A percentile compares a stretch with the other conserved stretches of the same genome.
Conservation (phyloP, 2,113 vertebrate genomes). For the Perca flavescens region DNA sequence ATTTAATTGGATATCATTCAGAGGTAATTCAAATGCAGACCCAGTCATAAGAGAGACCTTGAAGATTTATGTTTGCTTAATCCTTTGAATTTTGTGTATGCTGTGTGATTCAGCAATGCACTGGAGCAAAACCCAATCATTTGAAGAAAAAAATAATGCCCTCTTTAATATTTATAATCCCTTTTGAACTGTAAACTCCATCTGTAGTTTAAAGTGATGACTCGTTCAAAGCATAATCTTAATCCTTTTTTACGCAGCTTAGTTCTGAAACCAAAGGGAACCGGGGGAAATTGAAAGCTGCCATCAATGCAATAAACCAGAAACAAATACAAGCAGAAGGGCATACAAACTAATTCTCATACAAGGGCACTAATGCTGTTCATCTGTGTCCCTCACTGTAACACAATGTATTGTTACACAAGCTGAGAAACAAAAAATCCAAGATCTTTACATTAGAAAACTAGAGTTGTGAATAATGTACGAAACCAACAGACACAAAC, state of each 20-base stretch:
- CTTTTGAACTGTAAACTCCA: slow-evolving; percentile 84
- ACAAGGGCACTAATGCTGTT: slow-evolving; percentile 69
- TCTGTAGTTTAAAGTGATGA: slow-evolving; percentile 86
- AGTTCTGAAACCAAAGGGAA: slow-evolving; percentile 79
- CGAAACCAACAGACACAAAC: slow-evolving; percentile 2
- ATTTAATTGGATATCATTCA: slow-evolving; percentile 80
- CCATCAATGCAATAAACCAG: slow-evolving; percentile 78
- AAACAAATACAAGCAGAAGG: slow-evolving; percentile 74
- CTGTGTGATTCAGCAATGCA: slow-evolving; percentile 70
- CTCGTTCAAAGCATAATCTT: slow-evolving; percentile 83
- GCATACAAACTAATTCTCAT: slow-evolving; percentile 69
- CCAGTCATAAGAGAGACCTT: slow-evolving; percentile 71
- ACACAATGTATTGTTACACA: slow-evolving; percentile 42
- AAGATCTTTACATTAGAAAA: slow-evolving; percentile 10
- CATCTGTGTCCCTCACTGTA: slow-evolving; percentile 53
- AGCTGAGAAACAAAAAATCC: slow-evolving; percentile 1
- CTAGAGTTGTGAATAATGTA: slow-evolving; percentile 24
- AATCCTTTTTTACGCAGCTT: slow-evolving; percentile 82
- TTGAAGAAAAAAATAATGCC: slow-evolving; percentile 68
- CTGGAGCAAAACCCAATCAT: slow-evolving; percentile 78
- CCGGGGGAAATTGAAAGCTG: slow-evolving; percentile 77
- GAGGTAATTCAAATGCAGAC: slow-evolving; percentile 74
- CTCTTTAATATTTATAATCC: slow-evolving; percentile 86
- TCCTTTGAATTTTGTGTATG: slow-evolving; percentile 76
- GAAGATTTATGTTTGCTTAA: slow-evolving; percentile 77